These are phyloP conservation scores for Manacus vitellinus DNA, from an alignment of 2,113 vertebrate species.

Conservation along the genomic window DNA sequence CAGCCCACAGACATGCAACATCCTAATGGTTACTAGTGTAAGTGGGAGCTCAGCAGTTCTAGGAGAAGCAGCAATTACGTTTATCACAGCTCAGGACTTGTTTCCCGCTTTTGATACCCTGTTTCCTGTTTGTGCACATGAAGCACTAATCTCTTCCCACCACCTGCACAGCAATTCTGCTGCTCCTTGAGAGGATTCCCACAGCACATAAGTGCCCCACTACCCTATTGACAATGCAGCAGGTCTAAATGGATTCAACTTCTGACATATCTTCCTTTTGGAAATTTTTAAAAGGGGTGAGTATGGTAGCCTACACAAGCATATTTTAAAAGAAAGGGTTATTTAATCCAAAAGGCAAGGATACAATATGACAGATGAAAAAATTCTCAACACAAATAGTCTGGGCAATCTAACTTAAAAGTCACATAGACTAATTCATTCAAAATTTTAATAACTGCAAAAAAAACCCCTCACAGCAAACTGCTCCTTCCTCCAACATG, in stretches of 20 bases:
- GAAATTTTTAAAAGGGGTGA: neutral
- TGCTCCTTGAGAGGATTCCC: neutral
- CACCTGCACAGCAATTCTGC: constrained; percentile 3
- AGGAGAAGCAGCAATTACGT: neutral
- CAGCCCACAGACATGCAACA: neutral
- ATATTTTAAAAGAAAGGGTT: neutral
- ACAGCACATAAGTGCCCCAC: neutral
- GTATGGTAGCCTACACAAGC: fast-evolving
- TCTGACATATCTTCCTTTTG: neutral
- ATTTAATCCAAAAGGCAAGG: neutral
- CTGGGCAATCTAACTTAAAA: neutral
- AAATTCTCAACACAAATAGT: neutral
- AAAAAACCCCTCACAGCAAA: neutral
- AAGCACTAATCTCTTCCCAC: constrained; percentile 34
- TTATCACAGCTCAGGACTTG: constrained; percentile 3
- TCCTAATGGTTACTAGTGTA: neutral
- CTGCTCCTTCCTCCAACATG: neutral
- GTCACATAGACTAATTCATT: neutral
- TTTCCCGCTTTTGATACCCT: constrained; percentile 35
- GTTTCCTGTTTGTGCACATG: constrained; percentile 40
- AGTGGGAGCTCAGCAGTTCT: neutral
- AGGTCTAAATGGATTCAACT: fast-evolving
- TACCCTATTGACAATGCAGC: fast-evolving
- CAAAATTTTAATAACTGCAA: neutral
- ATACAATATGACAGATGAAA: neutral